Conservation (phyloP, 1,140 invertebrate genomes). For the Mercenaria mercenaria region DNA sequence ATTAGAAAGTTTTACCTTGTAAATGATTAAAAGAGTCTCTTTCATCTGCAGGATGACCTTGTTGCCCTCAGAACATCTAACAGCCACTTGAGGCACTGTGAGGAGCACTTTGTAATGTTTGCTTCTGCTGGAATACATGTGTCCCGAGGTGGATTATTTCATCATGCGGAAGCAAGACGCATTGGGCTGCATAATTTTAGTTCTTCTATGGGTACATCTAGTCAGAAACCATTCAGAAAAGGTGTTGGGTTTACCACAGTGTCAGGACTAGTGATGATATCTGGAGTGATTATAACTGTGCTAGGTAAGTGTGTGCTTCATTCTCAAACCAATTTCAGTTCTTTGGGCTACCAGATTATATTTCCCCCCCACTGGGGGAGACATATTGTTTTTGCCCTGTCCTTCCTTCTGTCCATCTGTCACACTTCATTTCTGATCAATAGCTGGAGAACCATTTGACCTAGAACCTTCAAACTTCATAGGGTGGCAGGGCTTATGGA, state of each 20-base stretch:
- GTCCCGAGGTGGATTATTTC: neutral
- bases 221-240: constrained; percentile 27
- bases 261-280: neutral
- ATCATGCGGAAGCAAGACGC: neutral
- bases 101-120: neutral
- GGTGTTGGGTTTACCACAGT: neutral
- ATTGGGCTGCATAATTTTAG: neutral
- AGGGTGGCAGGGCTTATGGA: too few species aligned
- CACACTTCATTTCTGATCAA: too few species aligned
- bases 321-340: too few species aligned
- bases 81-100: neutral
- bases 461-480: too few species aligned
- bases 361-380: too few species aligned
- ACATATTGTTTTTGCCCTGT: too few species aligned
- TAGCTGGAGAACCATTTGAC: too few species aligned
- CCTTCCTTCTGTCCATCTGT: too few species aligned
- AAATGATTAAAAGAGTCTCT: too few species aligned
- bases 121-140: neutral
- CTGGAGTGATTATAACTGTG: neutral
- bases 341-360: too few species aligned
- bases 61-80: neutral
- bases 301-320: neutral
- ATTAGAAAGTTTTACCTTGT: too few species aligned
- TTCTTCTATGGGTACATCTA: neutral
- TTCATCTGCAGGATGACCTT: neutral